A percentile compares a stretch with the other conserved stretches of the same genome.
Evolutionary conservation across 2,113 vertebrate genomes (phyloP).

Genomic region (Garra rufa): DNA sequence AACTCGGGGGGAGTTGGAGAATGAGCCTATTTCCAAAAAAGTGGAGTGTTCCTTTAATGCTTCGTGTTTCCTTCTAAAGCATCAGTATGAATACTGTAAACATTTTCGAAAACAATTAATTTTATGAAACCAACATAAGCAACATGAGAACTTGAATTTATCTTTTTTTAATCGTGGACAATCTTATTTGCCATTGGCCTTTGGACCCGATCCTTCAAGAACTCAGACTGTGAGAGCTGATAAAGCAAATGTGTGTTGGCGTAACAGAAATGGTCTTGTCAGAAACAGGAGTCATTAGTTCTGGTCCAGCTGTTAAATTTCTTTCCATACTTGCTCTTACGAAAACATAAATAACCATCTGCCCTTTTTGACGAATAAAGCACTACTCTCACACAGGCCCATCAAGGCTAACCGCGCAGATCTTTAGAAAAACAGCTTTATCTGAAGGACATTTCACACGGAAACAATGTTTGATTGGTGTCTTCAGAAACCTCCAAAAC

Average conservation of each 20-base stretch:
- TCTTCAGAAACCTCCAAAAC: slow-evolving; percentile 44
- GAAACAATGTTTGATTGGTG: slow-evolving; percentile 37
- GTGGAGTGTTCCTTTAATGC: too few relatives aligned
- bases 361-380: not conserved
- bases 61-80: too few relatives aligned
- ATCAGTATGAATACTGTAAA: too few relatives aligned
- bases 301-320: not conserved
- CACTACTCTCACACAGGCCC: not conserved
- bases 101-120: not conserved
- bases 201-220: not conserved
- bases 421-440: not conserved
- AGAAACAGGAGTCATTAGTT: not conserved
- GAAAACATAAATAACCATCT: not conserved
- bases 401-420: not conserved
- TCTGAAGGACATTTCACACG: slow-evolving; percentile 43
- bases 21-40: too few relatives aligned
- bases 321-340: not conserved
- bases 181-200: not conserved
- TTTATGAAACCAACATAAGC: not conserved
- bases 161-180: too few relatives aligned
- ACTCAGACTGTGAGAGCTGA: not conserved
- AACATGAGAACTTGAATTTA: not conserved
- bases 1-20: too few relatives aligned
- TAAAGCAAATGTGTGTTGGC: not conserved
- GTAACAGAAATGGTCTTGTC: not conserved